Evolutionary conservation across 2,113 vertebrate species (phyloP).

Genomic region (Pomatostomus ruficeps): DNA sequence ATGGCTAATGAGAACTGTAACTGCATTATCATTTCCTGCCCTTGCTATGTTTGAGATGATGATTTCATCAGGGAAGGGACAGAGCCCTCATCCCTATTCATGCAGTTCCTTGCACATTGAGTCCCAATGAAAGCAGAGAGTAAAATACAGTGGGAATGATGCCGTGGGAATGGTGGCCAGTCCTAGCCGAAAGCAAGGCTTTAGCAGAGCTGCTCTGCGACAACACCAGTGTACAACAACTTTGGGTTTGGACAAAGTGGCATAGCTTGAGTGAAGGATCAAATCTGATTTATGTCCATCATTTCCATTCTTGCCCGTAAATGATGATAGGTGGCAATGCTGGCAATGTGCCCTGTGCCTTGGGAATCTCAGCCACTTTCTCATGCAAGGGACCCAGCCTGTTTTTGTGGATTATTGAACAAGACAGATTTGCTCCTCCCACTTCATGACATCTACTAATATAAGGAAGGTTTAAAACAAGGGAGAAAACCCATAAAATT

Average conservation of each 20-base stretch:
- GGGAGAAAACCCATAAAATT: background rate
- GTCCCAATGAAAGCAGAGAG: background rate
- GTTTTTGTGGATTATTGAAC: slow-evolving; percentile 26
- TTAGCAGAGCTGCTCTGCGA: background rate
- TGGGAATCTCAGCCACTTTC: background rate
- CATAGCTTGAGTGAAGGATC: fast-evolving
- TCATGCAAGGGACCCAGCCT: background rate
- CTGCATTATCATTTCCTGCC: background rate
- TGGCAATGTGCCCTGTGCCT: fast-evolving
- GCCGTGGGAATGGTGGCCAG: background rate
- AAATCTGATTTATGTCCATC: background rate
- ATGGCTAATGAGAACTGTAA: background rate
- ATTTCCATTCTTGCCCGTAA: background rate
- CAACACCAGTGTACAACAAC: background rate
- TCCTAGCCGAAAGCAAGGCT: background rate
- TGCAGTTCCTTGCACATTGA: background rate
- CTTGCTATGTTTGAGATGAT: background rate
- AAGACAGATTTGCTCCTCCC: background rate
- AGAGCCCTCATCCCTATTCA: background rate
- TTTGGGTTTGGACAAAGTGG: background rate
- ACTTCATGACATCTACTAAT: background rate
- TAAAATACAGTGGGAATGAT: background rate
- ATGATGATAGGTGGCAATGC: background rate
- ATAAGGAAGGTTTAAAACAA: background rate
- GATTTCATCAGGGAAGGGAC: background rate